Conservation (phyloP, 2,888 invertebrate species). For the Antheraea assamensis region DNA sequence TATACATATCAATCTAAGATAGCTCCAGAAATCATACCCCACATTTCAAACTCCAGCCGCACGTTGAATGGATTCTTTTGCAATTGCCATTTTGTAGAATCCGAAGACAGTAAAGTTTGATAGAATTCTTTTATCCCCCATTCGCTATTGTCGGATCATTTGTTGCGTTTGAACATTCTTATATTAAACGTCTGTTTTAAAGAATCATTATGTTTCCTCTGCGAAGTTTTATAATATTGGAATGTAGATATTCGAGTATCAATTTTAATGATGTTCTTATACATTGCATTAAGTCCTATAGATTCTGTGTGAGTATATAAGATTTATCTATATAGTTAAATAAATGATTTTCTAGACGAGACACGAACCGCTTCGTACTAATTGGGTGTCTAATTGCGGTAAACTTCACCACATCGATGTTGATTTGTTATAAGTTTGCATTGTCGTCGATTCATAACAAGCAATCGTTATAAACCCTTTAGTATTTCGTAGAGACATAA, state of each 20-base stretch:
- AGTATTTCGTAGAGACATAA: too few species aligned
- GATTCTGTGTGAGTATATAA: neutral
- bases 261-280: neutral
- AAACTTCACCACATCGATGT: too few species aligned
- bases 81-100: conserved; percentile 1
- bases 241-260: neutral
- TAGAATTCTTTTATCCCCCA: conserved; percentile 14
- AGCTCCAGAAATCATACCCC: conserved; percentile 2
- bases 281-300: neutral
- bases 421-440: too few species aligned
- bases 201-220: neutral
- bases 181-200: neutral
- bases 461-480: too few species aligned
- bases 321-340: too few species aligned
- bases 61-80: conserved; percentile 10
- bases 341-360: too few species aligned
- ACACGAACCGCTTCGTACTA: too few species aligned
- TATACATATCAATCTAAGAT: neutral
- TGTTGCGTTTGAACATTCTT: conserved; percentile 7
- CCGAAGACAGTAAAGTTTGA: conserved; percentile 12
- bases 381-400: too few species aligned
- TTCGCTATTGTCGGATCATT: conserved; percentile 15
- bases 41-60: neutral
- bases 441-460: too few species aligned
- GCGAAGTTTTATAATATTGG: neutral